Base-by-base conservation (phyloP, 1,140 invertebrate species). In the Caenorhabditis briggsae region DNA sequence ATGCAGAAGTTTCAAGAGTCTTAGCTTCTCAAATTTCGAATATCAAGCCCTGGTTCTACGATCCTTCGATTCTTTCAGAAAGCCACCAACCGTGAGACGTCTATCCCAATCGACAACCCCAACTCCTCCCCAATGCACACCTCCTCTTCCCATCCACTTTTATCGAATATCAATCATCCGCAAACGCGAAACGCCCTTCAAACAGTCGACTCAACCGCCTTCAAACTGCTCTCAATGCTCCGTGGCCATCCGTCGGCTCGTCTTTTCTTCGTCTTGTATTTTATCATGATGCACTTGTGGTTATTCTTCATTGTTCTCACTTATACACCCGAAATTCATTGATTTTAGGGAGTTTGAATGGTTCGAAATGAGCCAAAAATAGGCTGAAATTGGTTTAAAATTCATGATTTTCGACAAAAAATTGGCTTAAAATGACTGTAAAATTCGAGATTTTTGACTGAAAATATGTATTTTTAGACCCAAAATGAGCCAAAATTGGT, bases 271-370 rank as follows among this genome's bases (percentile, higher is more conserved):
- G 82, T 82, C 56, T 14, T 82, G 2, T 89, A 89, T 65, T 88
- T 84, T 43, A 89, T 90, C n/a, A 83, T 93, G 41, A 88, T 94
- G 16, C 93, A 94, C 84, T 82, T 93, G 16, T 93, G 93, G 93
- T 92, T 93, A 33, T 92, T 93, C 91, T 90, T 94, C 61, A 93
- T 94, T 55, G 85, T 94, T 85, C 86, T 93, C 90, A 94, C 93
- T 14, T 94, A 94, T 89, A 93, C 93, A 86, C 93, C 93, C 64
- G 93, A 94, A 87, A 92, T 93, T 33, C 93, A 94, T 85, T 78
- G 46, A 25, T 50, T 46, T 58, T 33, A 55, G 23, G 6, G 25
- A 16, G 41, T 33, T 33, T 33, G 1, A 33, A 33, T 33, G 33
- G 33, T 3, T 33, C 33, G 33, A 33, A 33, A 33, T 33, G 33